A percentile compares a stretch with the other conserved stretches of the same genome.
phyloP scores from a whole-genome alignment of 2,888 invertebrate genomes.

The Leucozona laternaria region DNA sequence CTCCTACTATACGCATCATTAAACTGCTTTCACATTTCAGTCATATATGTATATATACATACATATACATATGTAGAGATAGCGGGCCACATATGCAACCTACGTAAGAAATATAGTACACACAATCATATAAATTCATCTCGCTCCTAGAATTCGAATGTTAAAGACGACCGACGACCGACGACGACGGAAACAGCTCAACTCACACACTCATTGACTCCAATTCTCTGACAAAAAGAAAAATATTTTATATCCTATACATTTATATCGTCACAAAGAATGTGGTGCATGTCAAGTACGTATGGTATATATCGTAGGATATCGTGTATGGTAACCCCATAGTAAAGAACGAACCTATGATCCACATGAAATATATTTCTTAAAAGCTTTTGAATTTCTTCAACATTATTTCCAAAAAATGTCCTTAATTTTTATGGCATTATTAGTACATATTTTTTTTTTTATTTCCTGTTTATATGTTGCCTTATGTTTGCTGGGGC shows the following conservation, averaged over 20 bases:
- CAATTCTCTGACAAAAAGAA: not conserved
- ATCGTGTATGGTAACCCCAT: not conserved
- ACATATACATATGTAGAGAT: not conserved
- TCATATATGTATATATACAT: not conserved
- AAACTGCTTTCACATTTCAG: conserved; percentile 29
- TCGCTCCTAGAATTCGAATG: conserved; percentile 21
- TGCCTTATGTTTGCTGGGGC: not conserved
- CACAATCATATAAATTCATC: conserved; percentile 1
- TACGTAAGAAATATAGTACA: not conserved
- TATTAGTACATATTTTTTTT: conserved; percentile 12
- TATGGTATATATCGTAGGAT: not conserved
- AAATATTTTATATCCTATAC: not conserved
- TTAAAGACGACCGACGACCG: not conserved
- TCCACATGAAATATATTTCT: conserved; percentile 6
- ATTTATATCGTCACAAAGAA: conserved; percentile 6
- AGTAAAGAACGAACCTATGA: not conserved
- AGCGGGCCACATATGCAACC: not conserved
- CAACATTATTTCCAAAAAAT: conserved; percentile 23
- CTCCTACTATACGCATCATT: conserved; percentile 33
- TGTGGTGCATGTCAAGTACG: conserved; percentile 26
- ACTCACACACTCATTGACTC: not conserved
- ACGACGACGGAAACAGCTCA: not conserved
- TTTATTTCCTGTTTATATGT: conserved; percentile 4
- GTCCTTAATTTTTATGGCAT: conserved; percentile 22
- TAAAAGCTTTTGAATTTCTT: conserved; percentile 33